Conservation (phyloP, 2,113 vertebrate genomes). For the Takifugu bimaculatus region DNA sequence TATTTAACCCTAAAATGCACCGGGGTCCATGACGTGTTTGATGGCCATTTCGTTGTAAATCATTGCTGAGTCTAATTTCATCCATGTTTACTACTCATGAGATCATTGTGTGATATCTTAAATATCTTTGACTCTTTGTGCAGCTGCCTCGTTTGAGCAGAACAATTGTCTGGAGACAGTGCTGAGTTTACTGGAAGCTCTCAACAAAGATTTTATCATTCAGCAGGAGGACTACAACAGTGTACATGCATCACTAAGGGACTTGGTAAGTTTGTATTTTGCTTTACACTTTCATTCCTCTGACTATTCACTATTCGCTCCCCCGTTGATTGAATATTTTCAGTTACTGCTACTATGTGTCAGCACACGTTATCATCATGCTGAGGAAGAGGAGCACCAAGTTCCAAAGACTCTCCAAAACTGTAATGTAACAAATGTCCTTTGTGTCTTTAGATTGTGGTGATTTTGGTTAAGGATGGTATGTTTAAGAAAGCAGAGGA, state of each 20-base stretch:
- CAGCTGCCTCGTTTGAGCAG: slow-evolving; percentile 78
- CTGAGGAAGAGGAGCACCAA: too few species aligned
- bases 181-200: slow-evolving; percentile 73
- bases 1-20: too few species aligned
- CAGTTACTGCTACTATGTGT: neutral
- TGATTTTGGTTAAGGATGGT: slow-evolving; percentile 78
- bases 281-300: neutral
- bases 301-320: neutral
- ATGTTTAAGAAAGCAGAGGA: slow-evolving; percentile 81
- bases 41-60: too few species aligned
- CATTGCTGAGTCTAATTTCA: too few species aligned
- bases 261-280: slow-evolving; percentile 72
- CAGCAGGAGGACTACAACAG: slow-evolving; percentile 63
- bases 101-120: too few species aligned
- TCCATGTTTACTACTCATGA: too few species aligned
- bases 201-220: slow-evolving; percentile 67
- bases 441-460: slow-evolving; percentile 75
- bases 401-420: neutral
- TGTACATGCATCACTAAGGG: slow-evolving; percentile 61
- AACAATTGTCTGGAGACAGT: slow-evolving; percentile 84
- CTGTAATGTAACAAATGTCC: neutral
- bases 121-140: slow-evolving; percentile 6
- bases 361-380: neutral
- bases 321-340: too few species aligned
- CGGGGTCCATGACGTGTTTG: too few species aligned